Percentiles rank a stretch among this genome's conserved stretches.
These are phyloP conservation scores for Stegophylla sp. DNA, from an alignment of 2,888 invertebrate species.

Conservation along the genomic window DNA sequence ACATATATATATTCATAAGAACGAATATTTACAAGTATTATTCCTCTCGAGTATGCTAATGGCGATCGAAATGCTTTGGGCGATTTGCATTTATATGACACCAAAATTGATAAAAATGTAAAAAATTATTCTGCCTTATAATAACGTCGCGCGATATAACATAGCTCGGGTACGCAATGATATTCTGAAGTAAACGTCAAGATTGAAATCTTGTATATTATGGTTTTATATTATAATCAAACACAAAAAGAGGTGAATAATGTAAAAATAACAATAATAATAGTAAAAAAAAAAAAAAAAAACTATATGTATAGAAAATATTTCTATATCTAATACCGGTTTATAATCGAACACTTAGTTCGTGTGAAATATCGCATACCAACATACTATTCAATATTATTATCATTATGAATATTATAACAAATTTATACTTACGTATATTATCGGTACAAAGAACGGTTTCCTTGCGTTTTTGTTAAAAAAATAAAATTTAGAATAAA, in stretches of 20 bases:
- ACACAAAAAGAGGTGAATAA: not conserved
- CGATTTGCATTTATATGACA: constrained; percentile 36
- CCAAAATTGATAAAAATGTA: constrained; percentile 5
- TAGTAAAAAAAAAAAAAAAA: not conserved
- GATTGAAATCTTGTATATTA: constrained; percentile 8
- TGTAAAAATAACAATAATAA: not conserved
- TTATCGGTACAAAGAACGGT: no score
- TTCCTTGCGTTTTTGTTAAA: no score
- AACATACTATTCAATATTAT: not conserved
- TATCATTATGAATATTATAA: no score
- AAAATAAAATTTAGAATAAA: no score
- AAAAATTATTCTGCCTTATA: not conserved
- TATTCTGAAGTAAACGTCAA: constrained; percentile 25
- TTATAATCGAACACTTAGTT: not conserved
- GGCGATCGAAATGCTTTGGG: constrained; percentile 8
- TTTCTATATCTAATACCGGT: not conserved
- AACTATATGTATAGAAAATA: not conserved
- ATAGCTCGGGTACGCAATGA: not conserved
- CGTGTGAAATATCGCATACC: not conserved
- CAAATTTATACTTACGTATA: no score
- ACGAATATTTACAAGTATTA: constrained; percentile 18
- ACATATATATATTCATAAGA: constrained; percentile 2
- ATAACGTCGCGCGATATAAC: not conserved
- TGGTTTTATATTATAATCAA: not conserved
- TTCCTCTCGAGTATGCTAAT: constrained; percentile 23